Evolutionary conservation across 2,888 invertebrate species (phyloP), one percentile per base, ranked within the genome.

Genomic region (Panopea generosa): DNA sequence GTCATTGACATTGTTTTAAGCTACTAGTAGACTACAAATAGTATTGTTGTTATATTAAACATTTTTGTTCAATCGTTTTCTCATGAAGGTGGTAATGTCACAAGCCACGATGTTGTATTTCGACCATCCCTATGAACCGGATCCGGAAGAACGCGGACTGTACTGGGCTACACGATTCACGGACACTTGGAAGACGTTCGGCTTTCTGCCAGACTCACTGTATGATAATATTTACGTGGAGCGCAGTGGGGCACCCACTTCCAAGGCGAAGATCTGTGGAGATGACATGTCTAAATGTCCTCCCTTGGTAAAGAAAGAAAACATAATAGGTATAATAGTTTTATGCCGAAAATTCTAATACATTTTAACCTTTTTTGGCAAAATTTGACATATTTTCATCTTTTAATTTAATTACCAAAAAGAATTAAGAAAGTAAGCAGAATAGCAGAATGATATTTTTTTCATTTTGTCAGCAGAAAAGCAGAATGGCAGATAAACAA

Each of bases 161-260:
- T 89, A 89, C 72, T 92, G 92, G 92, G 91, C 91, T 0, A 81
- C 91, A 0, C 82, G 91, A 16, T 91, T 84, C 70, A 86, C 88
- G 6, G 87, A 88, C 79, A 89, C 89, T 0, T 62, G 76, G 11
- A 90, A 88, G 61, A 79, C 86, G 1, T 90, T 90, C 57, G 71
- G 82, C 9, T 89, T 88, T 60, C 79, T 87, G 72, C 89, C 91
- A 7, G 86, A 85, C 38, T 79, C 82, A 57, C 65, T 89, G 6
- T 88, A 86, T 49, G 83, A 78, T 20, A 88, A 86, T 57, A 84
- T 86, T 3, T 85, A 85, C 50, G 82, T 79, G 7, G 71, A 67
- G 18, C 59, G 86, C 60, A 84, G 82, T 16, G 91, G 91, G 1
- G 69, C 84, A 27, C 86, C 82, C 0, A 40, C 87, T 1, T 84